These are phyloP conservation scores for Zaprionus bogoriensis DNA, from an alignment of 2,888 invertebrate species.

Conservation along the genomic window DNA sequence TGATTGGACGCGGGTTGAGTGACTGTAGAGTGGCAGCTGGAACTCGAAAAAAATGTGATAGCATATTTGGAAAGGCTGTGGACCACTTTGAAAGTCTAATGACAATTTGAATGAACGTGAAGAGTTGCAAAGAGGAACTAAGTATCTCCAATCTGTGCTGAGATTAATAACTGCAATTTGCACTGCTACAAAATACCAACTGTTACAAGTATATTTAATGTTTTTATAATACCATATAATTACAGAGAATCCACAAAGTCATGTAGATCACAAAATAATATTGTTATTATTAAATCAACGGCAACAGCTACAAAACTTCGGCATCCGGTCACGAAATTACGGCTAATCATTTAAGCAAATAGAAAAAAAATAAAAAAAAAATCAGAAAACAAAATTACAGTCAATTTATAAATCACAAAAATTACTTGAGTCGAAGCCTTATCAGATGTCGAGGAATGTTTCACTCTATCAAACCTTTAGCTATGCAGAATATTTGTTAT, in stretches of 20 bases:
- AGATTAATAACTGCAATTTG: neutral
- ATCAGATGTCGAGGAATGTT: no score
- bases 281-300: constrained; percentile 45
- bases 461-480: no score
- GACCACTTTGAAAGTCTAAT: constrained; percentile 6
- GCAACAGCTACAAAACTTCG: constrained; percentile 59
- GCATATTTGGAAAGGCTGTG: constrained; percentile 29
- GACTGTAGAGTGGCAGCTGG: constrained; percentile 17
- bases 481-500: no score
- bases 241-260: constrained; percentile 11
- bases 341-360: constrained; percentile 29
- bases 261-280: constrained; percentile 20
- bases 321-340: constrained; percentile 61
- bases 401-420: neutral
- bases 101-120: neutral
- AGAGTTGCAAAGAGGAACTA: neutral
- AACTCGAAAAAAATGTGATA: constrained; percentile 2
- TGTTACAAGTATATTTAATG: neutral
- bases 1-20: constrained; percentile 13
- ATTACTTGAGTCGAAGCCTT: no score
- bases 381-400: constrained; percentile 12
- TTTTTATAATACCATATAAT: constrained; percentile 1
- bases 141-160: neutral
- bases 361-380: constrained; percentile 25
- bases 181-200: neutral